phyloP scores from a whole-genome alignment of 1,140 invertebrate genomes.

The Drosophila asahinai region DNA sequence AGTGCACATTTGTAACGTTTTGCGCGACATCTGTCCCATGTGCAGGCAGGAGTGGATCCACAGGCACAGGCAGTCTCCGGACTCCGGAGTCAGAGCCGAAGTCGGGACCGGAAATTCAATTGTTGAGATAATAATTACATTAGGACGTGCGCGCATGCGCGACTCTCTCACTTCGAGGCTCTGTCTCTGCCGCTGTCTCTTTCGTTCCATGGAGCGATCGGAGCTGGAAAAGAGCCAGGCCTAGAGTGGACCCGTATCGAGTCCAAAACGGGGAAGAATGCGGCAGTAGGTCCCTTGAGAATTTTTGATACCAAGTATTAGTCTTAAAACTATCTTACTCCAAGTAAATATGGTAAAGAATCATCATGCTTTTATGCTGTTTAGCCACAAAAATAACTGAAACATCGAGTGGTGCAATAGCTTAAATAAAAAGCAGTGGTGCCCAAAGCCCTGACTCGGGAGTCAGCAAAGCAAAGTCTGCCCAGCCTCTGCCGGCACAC shows the following conservation, averaged over 20 bases:
- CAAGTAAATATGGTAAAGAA: background rate
- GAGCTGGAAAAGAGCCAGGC: conserved; percentile 19
- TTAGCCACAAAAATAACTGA: background rate
- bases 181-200: conserved; percentile 4
- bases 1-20: conserved; percentile 84
- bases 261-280: conserved; percentile 32
- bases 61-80: conserved; percentile 17
- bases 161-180: conserved; percentile 50
- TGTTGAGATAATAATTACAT: conserved; percentile 85
- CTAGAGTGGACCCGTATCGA: conserved; percentile 36
- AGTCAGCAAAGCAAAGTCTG: too few species aligned
- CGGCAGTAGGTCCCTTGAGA: background rate
- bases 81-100: conserved; percentile 28
- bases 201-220: conserved; percentile 41
- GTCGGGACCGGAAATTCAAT: conserved; percentile 83
- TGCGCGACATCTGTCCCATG: conserved; percentile 84
- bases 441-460: too few species aligned
- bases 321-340: background rate
- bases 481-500: too few species aligned
- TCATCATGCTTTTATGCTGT: background rate
- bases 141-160: conserved; percentile 84
- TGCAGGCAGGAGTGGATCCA: conserved; percentile 49
- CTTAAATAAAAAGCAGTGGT: too few species aligned
- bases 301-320: background rate
- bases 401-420: background rate